A percentile compares a stretch with the other conserved stretches of the same genome.
phyloP scores from a whole-genome alignment of 2,888 invertebrate species.

The Esperia sulphurella region DNA sequence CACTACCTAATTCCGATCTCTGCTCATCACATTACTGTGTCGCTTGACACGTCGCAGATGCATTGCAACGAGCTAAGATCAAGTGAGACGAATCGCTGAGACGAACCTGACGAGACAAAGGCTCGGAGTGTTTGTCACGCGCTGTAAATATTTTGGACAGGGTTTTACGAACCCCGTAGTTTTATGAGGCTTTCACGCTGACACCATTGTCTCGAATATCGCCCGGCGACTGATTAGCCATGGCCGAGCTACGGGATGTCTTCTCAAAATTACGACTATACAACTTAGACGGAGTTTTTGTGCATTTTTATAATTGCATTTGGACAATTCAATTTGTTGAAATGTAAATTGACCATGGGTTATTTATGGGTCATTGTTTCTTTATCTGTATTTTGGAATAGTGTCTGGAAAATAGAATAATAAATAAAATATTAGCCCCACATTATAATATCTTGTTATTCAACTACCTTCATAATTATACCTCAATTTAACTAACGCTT shows the following conservation, averaged over 20 bases:
- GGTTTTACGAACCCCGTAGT: slow-evolving; percentile 62
- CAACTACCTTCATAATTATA: no score
- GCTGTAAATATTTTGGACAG: slow-evolving; percentile 76
- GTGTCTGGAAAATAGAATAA: background rate
- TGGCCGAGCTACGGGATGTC: slow-evolving; percentile 43
- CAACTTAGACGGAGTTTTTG: slow-evolving; percentile 14
- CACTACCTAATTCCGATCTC: no score
- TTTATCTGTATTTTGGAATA: background rate
- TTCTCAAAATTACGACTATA: slow-evolving; percentile 16
- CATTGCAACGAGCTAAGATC: slow-evolving; percentile 46
- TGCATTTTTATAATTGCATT: slow-evolving; percentile 9
- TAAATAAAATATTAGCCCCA: background rate
- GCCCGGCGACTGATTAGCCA: slow-evolving; percentile 55
- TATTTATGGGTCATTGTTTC: slow-evolving; percentile 20
- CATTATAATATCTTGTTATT: no score
- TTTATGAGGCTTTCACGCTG: slow-evolving; percentile 72
- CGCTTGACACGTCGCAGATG: slow-evolving; percentile 1
- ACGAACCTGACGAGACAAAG: slow-evolving; percentile 66
- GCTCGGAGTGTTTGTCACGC: slow-evolving; percentile 65
- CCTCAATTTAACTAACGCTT: no score
- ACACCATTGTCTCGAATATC: slow-evolving; percentile 59
- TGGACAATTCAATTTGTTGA: slow-evolving; percentile 26
- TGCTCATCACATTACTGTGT: background rate
- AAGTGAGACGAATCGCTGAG: slow-evolving; percentile 64
- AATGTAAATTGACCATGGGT: slow-evolving; percentile 16